Conservation (phyloP, 2,113 vertebrate species). For the Thinocorus orbignyianus region DNA sequence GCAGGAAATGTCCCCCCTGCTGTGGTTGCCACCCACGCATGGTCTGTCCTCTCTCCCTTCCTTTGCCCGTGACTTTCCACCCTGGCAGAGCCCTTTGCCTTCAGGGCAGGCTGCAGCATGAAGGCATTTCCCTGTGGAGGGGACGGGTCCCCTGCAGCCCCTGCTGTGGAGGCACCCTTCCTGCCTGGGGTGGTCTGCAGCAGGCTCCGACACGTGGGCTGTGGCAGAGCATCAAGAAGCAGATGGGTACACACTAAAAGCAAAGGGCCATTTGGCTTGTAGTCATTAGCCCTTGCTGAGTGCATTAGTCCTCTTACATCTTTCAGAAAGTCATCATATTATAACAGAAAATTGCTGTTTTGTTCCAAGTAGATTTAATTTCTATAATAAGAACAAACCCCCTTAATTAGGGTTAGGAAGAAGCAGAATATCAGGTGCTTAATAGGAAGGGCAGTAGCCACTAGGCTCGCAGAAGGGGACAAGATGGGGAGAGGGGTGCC, state of each 20-base stretch:
- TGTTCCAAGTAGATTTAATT: constrained; percentile 36
- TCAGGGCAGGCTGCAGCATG: not conserved
- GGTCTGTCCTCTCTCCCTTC: not conserved
- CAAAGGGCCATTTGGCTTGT: not conserved
- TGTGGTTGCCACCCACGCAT: rapidly evolving
- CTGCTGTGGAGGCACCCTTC: not conserved
- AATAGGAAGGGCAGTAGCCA: not conserved
- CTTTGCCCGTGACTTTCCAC: rapidly evolving
- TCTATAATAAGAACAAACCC: constrained; percentile 2
- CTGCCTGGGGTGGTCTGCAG: not conserved
- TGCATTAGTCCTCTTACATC: constrained; percentile 31
- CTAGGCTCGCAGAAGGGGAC: rapidly evolving
- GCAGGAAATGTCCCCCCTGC: rapidly evolving
- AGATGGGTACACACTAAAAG: not conserved
- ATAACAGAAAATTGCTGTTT: constrained; percentile 43
- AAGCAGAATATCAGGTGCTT: not conserved
- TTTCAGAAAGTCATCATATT: constrained; percentile 22
- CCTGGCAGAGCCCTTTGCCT: not conserved
- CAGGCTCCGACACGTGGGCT: rapidly evolving
- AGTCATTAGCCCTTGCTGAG: not conserved
- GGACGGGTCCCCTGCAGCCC: not conserved
- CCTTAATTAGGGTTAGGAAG: not conserved
- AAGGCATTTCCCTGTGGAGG: not conserved
- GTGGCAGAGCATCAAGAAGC: not conserved
- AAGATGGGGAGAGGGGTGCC: rapidly evolving